phyloP scores from a whole-genome alignment of 2,888 invertebrate species.

The Microplitis deprimator region DNA sequence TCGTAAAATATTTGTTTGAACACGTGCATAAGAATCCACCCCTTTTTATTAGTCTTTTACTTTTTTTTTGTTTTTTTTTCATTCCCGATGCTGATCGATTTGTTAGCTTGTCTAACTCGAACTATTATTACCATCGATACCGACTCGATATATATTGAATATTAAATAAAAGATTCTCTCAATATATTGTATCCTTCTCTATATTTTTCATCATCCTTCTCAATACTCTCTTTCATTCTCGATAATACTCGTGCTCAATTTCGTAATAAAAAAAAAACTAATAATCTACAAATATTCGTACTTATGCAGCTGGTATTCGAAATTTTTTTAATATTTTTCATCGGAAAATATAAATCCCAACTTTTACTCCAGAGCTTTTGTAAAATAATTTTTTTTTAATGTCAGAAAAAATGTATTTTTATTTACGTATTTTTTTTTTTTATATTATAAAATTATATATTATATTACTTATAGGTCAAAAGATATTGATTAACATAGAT shows the following conservation, averaged over 20 bases:
- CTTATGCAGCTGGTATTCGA: background rate
- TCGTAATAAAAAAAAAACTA: conserved; percentile 10
- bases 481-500: conserved; percentile 49
- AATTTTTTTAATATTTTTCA: background rate
- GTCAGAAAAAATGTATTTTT: background rate
- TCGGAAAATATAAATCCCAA: background rate
- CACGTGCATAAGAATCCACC: conserved; percentile 49
- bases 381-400: background rate
- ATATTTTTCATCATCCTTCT: conserved; percentile 8
- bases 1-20: conserved; percentile 48
- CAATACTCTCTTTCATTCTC: background rate
- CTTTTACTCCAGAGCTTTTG: background rate
- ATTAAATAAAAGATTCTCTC: background rate
- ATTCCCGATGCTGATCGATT: conserved; percentile 51
- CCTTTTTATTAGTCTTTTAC: conserved; percentile 58
- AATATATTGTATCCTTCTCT: background rate
- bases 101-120: conserved; percentile 55
- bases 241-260: conserved; percentile 23
- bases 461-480: conserved; percentile 52
- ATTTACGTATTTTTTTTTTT: background rate
- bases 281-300: background rate
- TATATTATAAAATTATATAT: conserved; percentile 32
- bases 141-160: conserved; percentile 52
- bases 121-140: conserved; percentile 57
- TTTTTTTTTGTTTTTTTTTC: background rate